Evolutionary conservation across 2,797 vertebrate genomes (phyloP).

Genomic region (Nothura maculosa): DNA sequence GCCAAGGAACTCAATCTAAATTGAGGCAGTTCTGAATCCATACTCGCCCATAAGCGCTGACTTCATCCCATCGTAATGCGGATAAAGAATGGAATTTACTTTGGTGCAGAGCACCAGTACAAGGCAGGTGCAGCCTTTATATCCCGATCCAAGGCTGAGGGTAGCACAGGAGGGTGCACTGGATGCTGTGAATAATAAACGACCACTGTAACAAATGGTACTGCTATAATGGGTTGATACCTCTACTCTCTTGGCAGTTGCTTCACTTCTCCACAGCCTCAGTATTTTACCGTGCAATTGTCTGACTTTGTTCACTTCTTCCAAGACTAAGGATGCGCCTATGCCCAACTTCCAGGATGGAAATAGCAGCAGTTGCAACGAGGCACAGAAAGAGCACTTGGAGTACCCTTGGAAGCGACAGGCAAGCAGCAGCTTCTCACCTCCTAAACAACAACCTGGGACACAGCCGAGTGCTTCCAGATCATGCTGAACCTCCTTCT

Average conservation of each 20-base stretch:
- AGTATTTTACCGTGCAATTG: neutral
- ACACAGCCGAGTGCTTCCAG: neutral
- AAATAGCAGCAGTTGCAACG: neutral
- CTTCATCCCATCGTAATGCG: neutral
- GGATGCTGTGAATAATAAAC: neutral
- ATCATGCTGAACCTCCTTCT: neutral
- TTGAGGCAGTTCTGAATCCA: constrained; percentile 41
- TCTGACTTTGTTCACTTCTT: neutral
- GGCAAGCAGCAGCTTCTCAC: neutral
- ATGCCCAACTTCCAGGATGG: neutral
- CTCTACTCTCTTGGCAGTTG: neutral
- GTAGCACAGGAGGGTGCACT: neutral
- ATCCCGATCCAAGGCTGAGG: neutral
- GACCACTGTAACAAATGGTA: neutral
- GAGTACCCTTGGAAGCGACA: neutral
- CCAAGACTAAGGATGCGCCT: neutral
- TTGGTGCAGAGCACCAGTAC: neutral
- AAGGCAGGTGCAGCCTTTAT: neutral
- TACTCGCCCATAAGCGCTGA: neutral
- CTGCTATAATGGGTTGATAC: neutral
- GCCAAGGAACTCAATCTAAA: constrained; percentile 45
- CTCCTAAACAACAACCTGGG: neutral
- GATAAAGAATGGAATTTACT: neutral
- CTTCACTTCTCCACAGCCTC: neutral
- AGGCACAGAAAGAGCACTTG: neutral